Evolutionary conservation across 2,888 invertebrate genomes (phyloP).

Genomic region (Eristalis tenax): DNA sequence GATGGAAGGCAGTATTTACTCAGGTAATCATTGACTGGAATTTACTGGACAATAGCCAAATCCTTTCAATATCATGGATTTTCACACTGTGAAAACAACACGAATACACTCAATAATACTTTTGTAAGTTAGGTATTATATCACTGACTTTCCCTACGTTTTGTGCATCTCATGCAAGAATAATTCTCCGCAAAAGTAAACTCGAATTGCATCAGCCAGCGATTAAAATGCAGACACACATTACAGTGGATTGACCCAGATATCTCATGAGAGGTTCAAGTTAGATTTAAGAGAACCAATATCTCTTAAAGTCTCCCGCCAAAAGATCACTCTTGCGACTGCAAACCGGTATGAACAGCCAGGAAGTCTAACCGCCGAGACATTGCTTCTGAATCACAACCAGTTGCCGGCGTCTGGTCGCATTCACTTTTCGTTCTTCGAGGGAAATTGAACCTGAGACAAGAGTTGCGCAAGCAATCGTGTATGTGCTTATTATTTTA

Average conservation of each 20-base stretch:
- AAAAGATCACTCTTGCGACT: background rate
- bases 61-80: too few species aligned
- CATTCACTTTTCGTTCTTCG: constrained; percentile 37
- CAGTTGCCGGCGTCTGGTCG: background rate
- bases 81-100: background rate
- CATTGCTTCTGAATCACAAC: constrained; percentile 1
- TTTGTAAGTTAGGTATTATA: too few species aligned
- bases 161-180: background rate
- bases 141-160: background rate
- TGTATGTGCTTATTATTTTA: constrained; percentile 37
- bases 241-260: constrained; percentile 28
- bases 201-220: constrained; percentile 53
- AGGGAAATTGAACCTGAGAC: constrained; percentile 42
- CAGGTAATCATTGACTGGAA: too few species aligned
- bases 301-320: background rate
- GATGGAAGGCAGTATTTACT: too few species aligned
- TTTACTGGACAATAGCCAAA: background rate
- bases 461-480: constrained; percentile 13
- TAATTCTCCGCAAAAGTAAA: constrained; percentile 4
- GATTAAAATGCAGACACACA: background rate
- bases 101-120: too few species aligned
- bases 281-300: constrained; percentile 23
- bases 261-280: background rate
- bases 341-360: constrained; percentile 34
- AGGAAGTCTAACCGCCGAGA: constrained; percentile 18